A percentile compares a stretch with the other conserved stretches of the same genome.
These are phyloP conservation scores for Philereme vetulata DNA, from an alignment of 2,888 invertebrate species.

Conservation along the genomic window DNA sequence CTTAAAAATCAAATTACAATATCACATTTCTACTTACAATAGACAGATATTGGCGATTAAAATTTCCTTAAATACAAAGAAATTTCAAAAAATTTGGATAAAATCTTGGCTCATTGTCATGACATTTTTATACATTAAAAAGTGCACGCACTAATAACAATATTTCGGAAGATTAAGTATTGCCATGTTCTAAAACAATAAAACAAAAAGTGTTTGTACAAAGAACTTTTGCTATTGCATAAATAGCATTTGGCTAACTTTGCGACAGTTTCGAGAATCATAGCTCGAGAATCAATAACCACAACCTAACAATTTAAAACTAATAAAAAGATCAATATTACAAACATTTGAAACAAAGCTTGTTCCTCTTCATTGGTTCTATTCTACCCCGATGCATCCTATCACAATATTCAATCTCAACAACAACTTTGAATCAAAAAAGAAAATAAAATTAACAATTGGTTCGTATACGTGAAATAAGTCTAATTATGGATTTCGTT, in stretches of 20 bases:
- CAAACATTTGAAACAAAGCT: constrained; percentile 65
- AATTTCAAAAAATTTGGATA: constrained; percentile 61
- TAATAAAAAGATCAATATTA: constrained; percentile 59
- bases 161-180: constrained; percentile 79
- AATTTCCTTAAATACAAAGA: constrained; percentile 59
- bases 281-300: constrained; percentile 61
- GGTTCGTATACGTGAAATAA: constrained; percentile 79
- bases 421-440: constrained; percentile 59
- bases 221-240: no score
- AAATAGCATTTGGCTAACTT: constrained; percentile 75
- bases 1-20: constrained; percentile 82
- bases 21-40: constrained; percentile 84
- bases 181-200: constrained; percentile 64
- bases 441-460: constrained; percentile 58
- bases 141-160: constrained; percentile 64
- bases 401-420: constrained; percentile 69
- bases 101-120: constrained; percentile 70
- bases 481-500: constrained; percentile 54
- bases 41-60: constrained; percentile 81
- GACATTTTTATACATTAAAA: constrained; percentile 63
- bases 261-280: constrained; percentile 63
- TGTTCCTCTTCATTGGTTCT: constrained; percentile 50
- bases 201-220: constrained; percentile 67
- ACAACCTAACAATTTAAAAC: constrained; percentile 74
- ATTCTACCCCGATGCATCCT: constrained; percentile 60